A percentile compares a stretch with the other conserved stretches of the same genome.
Conservation (phyloP, 1,140 invertebrate genomes). For the Acromyrmex heyeri region DNA sequence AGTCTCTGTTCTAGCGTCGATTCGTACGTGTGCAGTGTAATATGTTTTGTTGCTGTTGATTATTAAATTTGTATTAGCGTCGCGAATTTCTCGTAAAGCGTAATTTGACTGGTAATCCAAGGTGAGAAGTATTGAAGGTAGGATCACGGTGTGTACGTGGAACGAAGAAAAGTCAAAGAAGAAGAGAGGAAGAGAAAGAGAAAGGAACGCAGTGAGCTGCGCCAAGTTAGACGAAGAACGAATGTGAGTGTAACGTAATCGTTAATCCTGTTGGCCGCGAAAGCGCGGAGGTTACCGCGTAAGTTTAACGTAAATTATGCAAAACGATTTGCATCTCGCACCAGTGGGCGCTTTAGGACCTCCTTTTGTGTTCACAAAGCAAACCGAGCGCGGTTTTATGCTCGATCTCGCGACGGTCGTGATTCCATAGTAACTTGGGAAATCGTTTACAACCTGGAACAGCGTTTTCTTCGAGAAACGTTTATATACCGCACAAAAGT, state of each 20-base stretch:
- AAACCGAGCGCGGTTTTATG: slow-evolving; percentile 20
- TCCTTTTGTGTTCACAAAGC: slow-evolving; percentile 30
- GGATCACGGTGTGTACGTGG: slow-evolving; percentile 14
- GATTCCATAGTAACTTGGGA: slow-evolving; percentile 54
- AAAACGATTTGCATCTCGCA: slow-evolving; percentile 76
- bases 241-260: slow-evolving; percentile 77
- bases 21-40: slow-evolving; percentile 44
- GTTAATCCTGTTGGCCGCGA: slow-evolving; percentile 77
- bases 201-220: not conserved
- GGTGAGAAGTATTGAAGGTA: slow-evolving; percentile 15
- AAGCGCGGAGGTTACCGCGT: slow-evolving; percentile 58
- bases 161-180: not conserved
- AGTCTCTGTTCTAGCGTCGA: slow-evolving; percentile 53
- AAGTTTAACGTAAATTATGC: slow-evolving; percentile 80
- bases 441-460: slow-evolving; percentile 28
- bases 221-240: slow-evolving; percentile 44
- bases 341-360: slow-evolving; percentile 37
- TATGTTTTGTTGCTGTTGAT: slow-evolving; percentile 30
- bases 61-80: slow-evolving; percentile 66
- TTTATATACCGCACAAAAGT: slow-evolving; percentile 40
- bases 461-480: slow-evolving; percentile 18
- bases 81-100: slow-evolving; percentile 47
- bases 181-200: not conserved
- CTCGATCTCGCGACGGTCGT: slow-evolving; percentile 50
- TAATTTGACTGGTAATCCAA: slow-evolving; percentile 49